Conservation (phyloP, 35 echinoderm and acorn worm species). For the Holothuria glaberrima region DNA sequence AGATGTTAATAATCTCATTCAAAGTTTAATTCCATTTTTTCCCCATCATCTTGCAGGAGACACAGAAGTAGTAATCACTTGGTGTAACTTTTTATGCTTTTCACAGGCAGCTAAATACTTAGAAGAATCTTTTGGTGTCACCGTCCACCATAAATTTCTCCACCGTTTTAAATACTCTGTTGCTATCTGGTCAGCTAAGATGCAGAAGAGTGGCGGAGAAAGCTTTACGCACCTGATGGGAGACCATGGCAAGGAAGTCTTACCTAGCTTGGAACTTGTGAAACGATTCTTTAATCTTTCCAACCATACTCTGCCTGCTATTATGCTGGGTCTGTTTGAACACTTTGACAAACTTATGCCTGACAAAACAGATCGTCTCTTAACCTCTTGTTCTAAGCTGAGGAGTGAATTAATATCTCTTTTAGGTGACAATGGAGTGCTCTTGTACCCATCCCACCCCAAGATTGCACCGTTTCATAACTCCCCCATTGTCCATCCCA, state of each 20-base stretch:
- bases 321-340: constrained; percentile 78
- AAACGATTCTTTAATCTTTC: constrained; percentile 81
- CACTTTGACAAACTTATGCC: constrained; percentile 74
- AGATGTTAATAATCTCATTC: too few relatives aligned
- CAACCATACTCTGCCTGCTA: constrained; percentile 86
- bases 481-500: constrained; percentile 78
- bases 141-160: constrained; percentile 58
- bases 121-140: constrained; percentile 71
- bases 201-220: constrained; percentile 71
- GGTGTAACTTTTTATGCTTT: not conserved
- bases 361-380: constrained; percentile 50
- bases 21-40: too few relatives aligned
- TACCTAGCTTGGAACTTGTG: constrained; percentile 56
- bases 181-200: constrained; percentile 84
- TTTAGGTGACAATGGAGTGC: constrained; percentile 82
- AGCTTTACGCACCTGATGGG: constrained; percentile 74
- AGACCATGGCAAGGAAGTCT: constrained; percentile 68
- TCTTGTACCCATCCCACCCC: constrained; percentile 93
- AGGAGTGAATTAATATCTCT: constrained; percentile 70
- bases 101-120: constrained; percentile 80
- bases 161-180: constrained; percentile 79
- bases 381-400: constrained; percentile 65
- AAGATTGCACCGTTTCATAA: constrained; percentile 97
- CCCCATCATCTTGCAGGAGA: too few relatives aligned
- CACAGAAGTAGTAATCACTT: not conserved